Conservation (phyloP, 2,797 vertebrate genomes). For the Sebastiscus tertius region DNA sequence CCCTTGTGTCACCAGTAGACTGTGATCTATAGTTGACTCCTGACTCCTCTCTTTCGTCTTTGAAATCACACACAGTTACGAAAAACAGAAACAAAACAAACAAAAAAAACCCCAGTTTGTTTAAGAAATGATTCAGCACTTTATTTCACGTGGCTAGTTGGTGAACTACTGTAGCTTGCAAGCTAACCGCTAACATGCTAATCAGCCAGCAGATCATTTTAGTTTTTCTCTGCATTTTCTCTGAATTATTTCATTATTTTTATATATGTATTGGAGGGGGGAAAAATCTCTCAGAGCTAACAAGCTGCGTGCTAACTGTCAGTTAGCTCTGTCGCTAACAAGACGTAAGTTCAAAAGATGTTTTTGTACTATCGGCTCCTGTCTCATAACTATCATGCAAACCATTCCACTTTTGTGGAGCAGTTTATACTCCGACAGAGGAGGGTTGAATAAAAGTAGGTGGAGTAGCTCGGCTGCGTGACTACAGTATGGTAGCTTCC, state of each 20-base stretch:
- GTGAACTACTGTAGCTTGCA: too few species aligned
- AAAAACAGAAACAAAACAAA: too few species aligned
- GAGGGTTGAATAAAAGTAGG: neutral
- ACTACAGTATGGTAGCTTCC: neutral
- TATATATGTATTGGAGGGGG: neutral
- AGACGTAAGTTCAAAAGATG: neutral
- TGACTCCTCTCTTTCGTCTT: too few species aligned
- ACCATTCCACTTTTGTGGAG: neutral
- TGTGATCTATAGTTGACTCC: neutral
- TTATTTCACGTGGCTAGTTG: too few species aligned
- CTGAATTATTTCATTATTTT: neutral
- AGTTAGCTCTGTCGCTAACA: neutral
- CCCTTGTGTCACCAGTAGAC: too few species aligned
- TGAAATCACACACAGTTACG: too few species aligned
- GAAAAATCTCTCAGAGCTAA: neutral
- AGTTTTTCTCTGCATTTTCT: neutral
- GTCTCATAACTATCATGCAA: neutral
- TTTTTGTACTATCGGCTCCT: neutral
- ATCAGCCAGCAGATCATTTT: neutral
- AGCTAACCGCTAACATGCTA: too few species aligned
- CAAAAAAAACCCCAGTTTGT: too few species aligned
- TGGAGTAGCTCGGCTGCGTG: neutral
- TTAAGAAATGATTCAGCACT: too few species aligned
- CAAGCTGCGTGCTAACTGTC: neutral
- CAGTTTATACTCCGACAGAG: neutral